phyloP scores from a whole-genome alignment of 1,140 invertebrate species.

The Maniola jurtina region DNA sequence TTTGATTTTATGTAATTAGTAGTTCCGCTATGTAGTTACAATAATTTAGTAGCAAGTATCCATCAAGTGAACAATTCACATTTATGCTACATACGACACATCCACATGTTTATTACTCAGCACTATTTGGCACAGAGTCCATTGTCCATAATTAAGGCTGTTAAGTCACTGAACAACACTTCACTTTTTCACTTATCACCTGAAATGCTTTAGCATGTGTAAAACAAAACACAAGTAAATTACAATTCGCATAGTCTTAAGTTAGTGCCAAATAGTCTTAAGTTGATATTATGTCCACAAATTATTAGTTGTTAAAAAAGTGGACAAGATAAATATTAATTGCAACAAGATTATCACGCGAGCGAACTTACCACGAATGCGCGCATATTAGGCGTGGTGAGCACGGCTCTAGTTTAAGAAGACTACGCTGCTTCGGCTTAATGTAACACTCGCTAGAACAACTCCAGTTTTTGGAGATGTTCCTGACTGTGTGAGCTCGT shows the following conservation, averaged over 20 bases:
- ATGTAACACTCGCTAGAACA: slow-evolving; percentile 44
- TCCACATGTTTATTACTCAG: not conserved
- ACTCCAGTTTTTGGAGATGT: slow-evolving; percentile 64
- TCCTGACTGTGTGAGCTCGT: slow-evolving; percentile 62
- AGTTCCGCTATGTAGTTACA: not conserved
- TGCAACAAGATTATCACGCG: slow-evolving; percentile 34
- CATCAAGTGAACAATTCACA: not conserved
- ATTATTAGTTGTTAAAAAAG: slow-evolving; percentile 25
- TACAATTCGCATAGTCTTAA: slow-evolving; percentile 38
- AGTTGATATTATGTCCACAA: not conserved
- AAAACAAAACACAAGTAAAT: slow-evolving; percentile 27
- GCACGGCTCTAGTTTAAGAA: slow-evolving; percentile 33
- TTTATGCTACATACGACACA: not conserved
- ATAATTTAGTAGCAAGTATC: not conserved
- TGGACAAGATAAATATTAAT: slow-evolving; percentile 23
- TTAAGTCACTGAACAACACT: slow-evolving; percentile 54
- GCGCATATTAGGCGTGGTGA: slow-evolving; percentile 66
- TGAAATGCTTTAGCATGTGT: slow-evolving; percentile 24
- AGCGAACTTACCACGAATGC: slow-evolving; percentile 70
- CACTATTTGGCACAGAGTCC: slow-evolving; percentile 42
- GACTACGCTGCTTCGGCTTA: slow-evolving; percentile 44
- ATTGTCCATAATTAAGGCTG: slow-evolving; percentile 10
- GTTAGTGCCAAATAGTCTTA: slow-evolving; percentile 45
- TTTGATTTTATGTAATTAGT: too few relatives aligned
- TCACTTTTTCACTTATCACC: slow-evolving; percentile 39